Evolutionary conservation across 1,140 invertebrate genomes (phyloP).

Genomic region (Macrosteles quadrilineatus): DNA sequence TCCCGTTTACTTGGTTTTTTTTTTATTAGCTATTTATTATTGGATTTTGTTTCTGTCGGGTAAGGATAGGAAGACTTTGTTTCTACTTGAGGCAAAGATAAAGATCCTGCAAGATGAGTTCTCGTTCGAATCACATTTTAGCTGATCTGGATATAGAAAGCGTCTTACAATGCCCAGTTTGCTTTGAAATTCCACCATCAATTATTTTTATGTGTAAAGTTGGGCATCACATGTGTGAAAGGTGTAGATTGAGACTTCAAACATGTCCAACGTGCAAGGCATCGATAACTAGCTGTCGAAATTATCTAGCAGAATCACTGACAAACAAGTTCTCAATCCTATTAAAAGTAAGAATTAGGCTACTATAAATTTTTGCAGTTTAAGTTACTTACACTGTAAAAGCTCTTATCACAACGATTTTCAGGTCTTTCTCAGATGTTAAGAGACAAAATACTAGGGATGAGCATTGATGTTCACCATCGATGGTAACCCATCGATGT

Average conservation of each 20-base stretch:
- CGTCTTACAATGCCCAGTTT: slow-evolving; percentile 4
- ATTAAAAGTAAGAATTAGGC: neutral
- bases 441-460: no score
- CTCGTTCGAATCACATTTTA: neutral
- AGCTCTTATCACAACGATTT: no score
- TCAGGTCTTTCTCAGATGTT: no score
- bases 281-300: neutral
- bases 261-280: slow-evolving; percentile 10
- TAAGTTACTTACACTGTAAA: neutral
- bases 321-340: neutral
- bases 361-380: neutral
- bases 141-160: slow-evolving; percentile 3
- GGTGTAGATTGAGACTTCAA: neutral
- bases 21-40: no score
- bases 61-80: no score
- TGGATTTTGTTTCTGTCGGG: no score
- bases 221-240: slow-evolving; percentile 18
- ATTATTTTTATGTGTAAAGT: slow-evolving; percentile 8
- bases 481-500: no score
- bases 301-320: slow-evolving; percentile 2
- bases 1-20: no score
- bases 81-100: no score
- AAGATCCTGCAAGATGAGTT: no score
- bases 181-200: slow-evolving; percentile 1
- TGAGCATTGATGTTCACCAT: no score